Base-by-base conservation (phyloP, 2,888 invertebrate genomes). In the Hydropsyche betteni region DNA sequence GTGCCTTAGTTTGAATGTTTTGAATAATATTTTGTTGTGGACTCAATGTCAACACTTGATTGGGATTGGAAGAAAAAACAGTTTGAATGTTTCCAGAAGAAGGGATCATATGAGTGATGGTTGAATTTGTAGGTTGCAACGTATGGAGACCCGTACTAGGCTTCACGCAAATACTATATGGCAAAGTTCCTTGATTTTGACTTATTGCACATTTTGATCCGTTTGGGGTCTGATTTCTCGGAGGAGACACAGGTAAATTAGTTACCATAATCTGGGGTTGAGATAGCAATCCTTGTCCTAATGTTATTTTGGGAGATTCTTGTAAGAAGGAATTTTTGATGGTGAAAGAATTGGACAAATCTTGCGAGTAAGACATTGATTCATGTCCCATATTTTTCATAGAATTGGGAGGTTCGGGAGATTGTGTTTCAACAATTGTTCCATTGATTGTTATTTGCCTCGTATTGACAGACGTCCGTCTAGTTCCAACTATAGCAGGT, bases 371-470 rank as follows among this genome's bases (percentile, higher is more conserved):
- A 24, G 71, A 16, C 53, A 68, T 34, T 61, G 68, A 64, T 6
- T 50, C 36, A 68, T 53, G 84, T 83, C 87, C 87, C 80, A 86
- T 87, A 2, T 84, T 82, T 44, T 61, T 75, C 10, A 55, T n/a
- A 5, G 77, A 75, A 64, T 76, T 78, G 4, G 73, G 74, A 7
- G 87, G 87, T 0, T 88, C 87, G 5, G 88, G 88, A n/a, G 88
- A 87, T 10, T 87, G 87, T 6, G 88, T 88, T 81, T 88, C 88
- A 0, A 88, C 88, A 34, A 88, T 88, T 8, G 88, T 88, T 0
- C 88, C 88, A 73, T 88, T 88, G 68, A 88, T 88, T 8, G 88
- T 88, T 36, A 88, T 88, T 80, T 88, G 88, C 76, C 88, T 83
- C 0, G 88, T 88, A 75, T 88, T 88, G 51, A 88, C 87, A 10